Percentiles rank a stretch among this genome's conserved stretches.
Conservation (phyloP, 2,113 vertebrate species). For the Seriola dumerili region DNA sequence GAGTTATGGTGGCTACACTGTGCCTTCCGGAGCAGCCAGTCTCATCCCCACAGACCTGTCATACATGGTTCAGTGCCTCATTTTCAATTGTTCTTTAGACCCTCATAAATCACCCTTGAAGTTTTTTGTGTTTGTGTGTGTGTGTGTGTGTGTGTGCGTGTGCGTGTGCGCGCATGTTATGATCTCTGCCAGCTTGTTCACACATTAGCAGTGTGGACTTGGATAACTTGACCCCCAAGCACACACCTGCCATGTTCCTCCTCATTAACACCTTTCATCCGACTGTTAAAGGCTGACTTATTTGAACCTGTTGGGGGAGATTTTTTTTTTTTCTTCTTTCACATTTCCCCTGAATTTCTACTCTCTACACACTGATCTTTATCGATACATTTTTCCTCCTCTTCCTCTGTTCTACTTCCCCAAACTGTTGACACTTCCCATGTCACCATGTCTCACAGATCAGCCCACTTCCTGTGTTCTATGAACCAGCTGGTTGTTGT, state of each 20-base stretch:
- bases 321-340: neutral
- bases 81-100: conserved; percentile 77
- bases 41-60: conserved; percentile 66
- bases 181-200: conserved; percentile 49
- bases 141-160: conserved; percentile 9
- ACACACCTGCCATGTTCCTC: conserved; percentile 43
- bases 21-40: conserved; percentile 53
- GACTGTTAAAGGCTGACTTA: conserved; percentile 11
- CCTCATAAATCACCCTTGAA: conserved; percentile 71
- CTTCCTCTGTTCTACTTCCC: conserved; percentile 1
- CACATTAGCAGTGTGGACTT: conserved; percentile 41
- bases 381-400: conserved; percentile 37
- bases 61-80: conserved; percentile 73
- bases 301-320: conserved; percentile 14
- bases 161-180: conserved; percentile 9
- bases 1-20: conserved; percentile 57
- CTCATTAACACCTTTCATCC: conserved; percentile 20
- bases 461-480: neutral
- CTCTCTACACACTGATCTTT: neutral
- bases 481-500: neutral
- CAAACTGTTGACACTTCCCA: conserved; percentile 7
- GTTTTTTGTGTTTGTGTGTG: conserved; percentile 7
- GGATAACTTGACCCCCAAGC: conserved; percentile 46
- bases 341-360: conserved; percentile 4
- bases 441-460: conserved; percentile 20